Base-by-base conservation (phyloP, 2,797 vertebrate species). In the Sebastiscus tertius region DNA sequence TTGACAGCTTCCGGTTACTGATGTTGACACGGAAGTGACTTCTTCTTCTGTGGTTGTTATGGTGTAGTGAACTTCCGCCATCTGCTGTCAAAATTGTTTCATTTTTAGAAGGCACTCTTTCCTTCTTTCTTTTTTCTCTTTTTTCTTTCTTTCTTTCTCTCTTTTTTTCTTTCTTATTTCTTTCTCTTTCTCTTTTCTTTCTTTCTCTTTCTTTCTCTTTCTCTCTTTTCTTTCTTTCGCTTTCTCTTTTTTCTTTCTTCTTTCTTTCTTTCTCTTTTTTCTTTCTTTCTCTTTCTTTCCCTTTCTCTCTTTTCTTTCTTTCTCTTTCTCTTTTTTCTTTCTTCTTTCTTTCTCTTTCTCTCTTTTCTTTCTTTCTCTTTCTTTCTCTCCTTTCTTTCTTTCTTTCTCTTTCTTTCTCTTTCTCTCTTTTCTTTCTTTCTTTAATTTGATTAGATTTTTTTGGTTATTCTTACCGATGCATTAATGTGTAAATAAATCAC, bases 1-100 rank as follows among this genome's bases (percentile, higher is more conserved):
- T 1, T 4, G 20, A 55, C 11, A 69, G 13, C 64, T 87, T 84
- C 79, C 80, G 16, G 8, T 6, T 2, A 31, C 10, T 10, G 1
- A 3, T 12, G 3, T 29, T 78, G 65, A 86, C 78, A 73, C 75
- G 85, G 84, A 90, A 90, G 82, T 80, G 31, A n/a, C 1, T 0
- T 68, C 79, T 83, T 83, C 80, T 84, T 85, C 76, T 72, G 2
- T 46, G 73, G 63, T 60, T 13, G 4, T 2, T 4, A 20, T 26
- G 22, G 5, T 14, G 0, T 5, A 5, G 1, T 18, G 58, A 14
- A 29, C 18, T 20, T 9, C 64, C 46, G 82, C 71, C 77, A 63
- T 22, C 77, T 81, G 1, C 31, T 49, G 77, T 33, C 62, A 31
- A 69, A 26, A 2, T 36, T 36, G 2, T 4, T 36, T 9, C 36